Evolutionary conservation across 2,888 invertebrate species (phyloP), one percentile per base, ranked within the genome.

Genomic region (Chesias legatella): DNA sequence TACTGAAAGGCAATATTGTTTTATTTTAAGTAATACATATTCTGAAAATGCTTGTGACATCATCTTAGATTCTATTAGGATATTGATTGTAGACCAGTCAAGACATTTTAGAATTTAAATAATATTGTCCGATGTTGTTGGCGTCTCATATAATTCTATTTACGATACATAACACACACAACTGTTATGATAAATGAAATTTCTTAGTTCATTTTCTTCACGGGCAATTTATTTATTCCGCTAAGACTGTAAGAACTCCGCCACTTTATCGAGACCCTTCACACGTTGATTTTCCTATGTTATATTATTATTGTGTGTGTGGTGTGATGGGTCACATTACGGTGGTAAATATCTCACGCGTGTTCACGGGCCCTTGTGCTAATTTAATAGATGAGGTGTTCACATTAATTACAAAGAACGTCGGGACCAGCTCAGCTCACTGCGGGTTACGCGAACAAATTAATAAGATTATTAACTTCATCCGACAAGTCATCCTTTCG

Each of bases 361-460:
- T 76, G 76, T 77, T 75, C 73, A 73, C 74, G 72, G 68, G 79
- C 78, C 76, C 79, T 80, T 77, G 64, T 73, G 75, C 81, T 88
- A 86, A 88, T 86, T 85, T 82, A 84, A 86, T 88, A 86, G 78
- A 86, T 83, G 85, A 86, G 86, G 86, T 88, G 88, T 83, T 84
- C 74, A 66, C 81, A 79, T 84, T 85, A 86, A 86, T 88, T 83
- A 86, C 84, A 83, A 86, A 83, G 84, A 83, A 85, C 78, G 86
- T 86, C 86, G 78, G 56, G 68, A 67, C 72, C 82, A 81, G 72
- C 68, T 71, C 70, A 81, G 72, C 68, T 71, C 70, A 71, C 77
- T 70, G 75, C 72, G 77, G 73, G 76, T 72, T 69, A 73, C 60
- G 67, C 58, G 62, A 83, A 79, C 82, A 80, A 82, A 86, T 85